phyloP scores from a whole-genome alignment of 2,113 vertebrate genomes.

The Nerophis ophidion region DNA sequence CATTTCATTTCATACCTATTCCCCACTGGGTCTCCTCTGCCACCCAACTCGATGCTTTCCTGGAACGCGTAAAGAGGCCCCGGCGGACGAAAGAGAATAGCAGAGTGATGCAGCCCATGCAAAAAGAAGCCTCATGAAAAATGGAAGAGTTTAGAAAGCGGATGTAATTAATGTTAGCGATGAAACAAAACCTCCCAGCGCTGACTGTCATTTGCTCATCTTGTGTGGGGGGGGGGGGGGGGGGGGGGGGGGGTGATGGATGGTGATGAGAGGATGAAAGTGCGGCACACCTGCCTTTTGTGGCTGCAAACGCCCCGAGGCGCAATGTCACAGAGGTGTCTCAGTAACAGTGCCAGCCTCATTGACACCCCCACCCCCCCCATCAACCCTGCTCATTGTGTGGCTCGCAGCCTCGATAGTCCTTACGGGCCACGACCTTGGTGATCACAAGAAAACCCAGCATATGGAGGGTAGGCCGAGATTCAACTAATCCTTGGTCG shows the following conservation, averaged over 20 bases:
- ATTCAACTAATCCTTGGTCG: slow-evolving; percentile 40
- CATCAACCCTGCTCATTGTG: slow-evolving; percentile 20
- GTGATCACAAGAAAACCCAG: slow-evolving; percentile 34
- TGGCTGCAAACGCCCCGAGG: slow-evolving; percentile 52
- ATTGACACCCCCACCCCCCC: slow-evolving; percentile 11
- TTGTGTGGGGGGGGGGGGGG: slow-evolving; percentile 23
- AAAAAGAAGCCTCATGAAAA: slow-evolving; percentile 63
- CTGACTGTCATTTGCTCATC: slow-evolving; percentile 39
- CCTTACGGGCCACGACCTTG: slow-evolving; percentile 53
- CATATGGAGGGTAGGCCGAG: slow-evolving; percentile 50
- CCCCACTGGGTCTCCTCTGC: slow-evolving; percentile 33
- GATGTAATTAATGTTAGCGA: slow-evolving; percentile 57
- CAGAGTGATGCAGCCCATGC: slow-evolving; percentile 39
- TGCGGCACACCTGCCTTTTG: slow-evolving; percentile 46
- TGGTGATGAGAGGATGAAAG: slow-evolving; percentile 56
- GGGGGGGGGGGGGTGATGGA: slow-evolving; percentile 39
- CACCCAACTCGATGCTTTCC: slow-evolving; percentile 37
- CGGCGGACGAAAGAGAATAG: slow-evolving; percentile 62
- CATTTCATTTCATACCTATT: slow-evolving; percentile 37
- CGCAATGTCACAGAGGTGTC: slow-evolving; percentile 52
- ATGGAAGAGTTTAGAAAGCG: slow-evolving; percentile 55
- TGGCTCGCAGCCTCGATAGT: slow-evolving; percentile 50
- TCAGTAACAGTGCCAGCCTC: slow-evolving; percentile 45
- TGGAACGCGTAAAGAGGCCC: slow-evolving; percentile 58
- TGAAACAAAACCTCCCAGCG: slow-evolving; percentile 50